Conservation (phyloP, 2,797 vertebrate genomes). For the Craterocephalus amniculus region DNA sequence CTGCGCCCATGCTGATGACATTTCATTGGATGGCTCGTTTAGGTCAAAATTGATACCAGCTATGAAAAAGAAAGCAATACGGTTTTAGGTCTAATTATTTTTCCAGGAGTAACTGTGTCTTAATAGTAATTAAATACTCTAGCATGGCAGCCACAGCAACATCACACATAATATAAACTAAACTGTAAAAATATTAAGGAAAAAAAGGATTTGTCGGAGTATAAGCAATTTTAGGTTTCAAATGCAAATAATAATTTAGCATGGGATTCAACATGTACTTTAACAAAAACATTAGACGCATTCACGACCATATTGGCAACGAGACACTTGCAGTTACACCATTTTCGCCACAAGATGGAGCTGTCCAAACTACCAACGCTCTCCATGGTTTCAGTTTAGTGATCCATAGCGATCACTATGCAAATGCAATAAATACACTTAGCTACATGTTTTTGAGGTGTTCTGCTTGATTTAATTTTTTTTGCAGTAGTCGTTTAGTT, state of each 20-base stretch:
- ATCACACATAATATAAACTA: slow-evolving; percentile 30
- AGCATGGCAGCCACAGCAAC: slow-evolving; percentile 24
- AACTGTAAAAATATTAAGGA: background rate
- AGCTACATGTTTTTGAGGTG: too few relatives aligned
- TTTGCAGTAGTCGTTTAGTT: too few relatives aligned
- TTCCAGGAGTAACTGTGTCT: background rate
- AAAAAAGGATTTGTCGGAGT: background rate
- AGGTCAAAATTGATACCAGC: slow-evolving; percentile 95
- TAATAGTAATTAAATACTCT: background rate
- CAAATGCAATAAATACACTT: too few relatives aligned
- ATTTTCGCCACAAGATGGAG: slow-evolving; percentile 49
- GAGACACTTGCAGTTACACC: slow-evolving; percentile 11
- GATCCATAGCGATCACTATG: too few relatives aligned
- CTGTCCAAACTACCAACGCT: background rate
- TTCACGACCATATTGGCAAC: background rate
- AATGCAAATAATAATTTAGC: too few relatives aligned
- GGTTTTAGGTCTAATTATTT: background rate
- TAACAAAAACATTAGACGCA: background rate
- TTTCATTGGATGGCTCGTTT: slow-evolving; percentile 92
- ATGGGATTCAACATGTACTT: background rate
- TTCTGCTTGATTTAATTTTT: too few relatives aligned
- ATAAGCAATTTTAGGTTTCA: too few relatives aligned
- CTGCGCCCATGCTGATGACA: slow-evolving; percentile 97
- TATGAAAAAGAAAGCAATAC: slow-evolving; percentile 59
- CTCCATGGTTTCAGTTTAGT: background rate